These are phyloP conservation scores for Melanerpes formicivorus DNA, from an alignment of 2,113 vertebrate species.

Conservation along the genomic window DNA sequence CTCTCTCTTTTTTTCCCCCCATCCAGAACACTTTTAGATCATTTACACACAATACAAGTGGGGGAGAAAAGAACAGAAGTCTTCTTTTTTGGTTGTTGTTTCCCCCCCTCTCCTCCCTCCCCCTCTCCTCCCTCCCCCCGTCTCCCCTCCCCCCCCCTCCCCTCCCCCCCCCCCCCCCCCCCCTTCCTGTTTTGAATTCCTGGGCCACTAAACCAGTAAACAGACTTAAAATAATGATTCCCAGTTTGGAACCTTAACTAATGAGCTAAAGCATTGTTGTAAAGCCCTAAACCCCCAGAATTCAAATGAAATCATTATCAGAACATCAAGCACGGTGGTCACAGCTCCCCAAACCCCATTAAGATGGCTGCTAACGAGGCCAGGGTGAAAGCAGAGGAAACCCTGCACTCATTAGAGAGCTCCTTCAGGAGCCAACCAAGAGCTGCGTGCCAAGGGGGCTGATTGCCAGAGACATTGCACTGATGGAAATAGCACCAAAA, in stretches of 20 bases:
- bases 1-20: not conserved
- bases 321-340: not conserved
- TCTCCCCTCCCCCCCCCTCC: too few species aligned
- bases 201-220: not conserved
- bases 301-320: not conserved
- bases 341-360: not conserved
- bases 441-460: fast-evolving
- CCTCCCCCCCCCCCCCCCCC: too few species aligned
- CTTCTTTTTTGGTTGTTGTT: too few species aligned
- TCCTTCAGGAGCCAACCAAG: not conserved
- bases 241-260: not conserved
- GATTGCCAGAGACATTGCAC: fast-evolving
- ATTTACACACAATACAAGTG: not conserved
- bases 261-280: not conserved
- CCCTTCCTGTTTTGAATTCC: not conserved
- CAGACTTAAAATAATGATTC: not conserved
- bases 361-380: fast-evolving
- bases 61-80: not conserved
- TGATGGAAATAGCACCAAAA: fast-evolving
- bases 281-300: not conserved
- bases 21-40: not conserved
- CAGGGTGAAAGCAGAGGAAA: fast-evolving
- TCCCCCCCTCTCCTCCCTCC: too few species aligned
- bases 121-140: too few species aligned
- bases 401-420: not conserved